These are phyloP conservation scores for Beris morrisii DNA, from an alignment of 2,888 invertebrate genomes.

Conservation along the genomic window DNA sequence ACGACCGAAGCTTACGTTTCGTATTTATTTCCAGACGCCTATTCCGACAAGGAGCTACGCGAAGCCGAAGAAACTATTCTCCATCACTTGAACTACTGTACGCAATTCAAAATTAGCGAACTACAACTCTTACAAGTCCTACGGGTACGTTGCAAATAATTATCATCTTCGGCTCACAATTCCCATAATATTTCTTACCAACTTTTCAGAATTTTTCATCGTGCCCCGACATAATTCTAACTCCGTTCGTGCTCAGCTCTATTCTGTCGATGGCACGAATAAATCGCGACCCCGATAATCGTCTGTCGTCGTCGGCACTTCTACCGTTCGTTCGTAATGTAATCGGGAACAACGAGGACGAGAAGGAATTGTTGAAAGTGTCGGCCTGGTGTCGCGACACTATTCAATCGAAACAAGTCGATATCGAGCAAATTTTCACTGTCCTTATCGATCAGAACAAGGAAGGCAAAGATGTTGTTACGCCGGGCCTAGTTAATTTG, in stretches of 20 bases:
- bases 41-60: constrained; percentile 59
- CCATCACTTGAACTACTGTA: constrained; percentile 60
- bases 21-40: constrained; percentile 49
- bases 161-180: neutral
- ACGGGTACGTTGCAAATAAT: constrained; percentile 42
- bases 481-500: constrained; percentile 60
- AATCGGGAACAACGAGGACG: constrained; percentile 55
- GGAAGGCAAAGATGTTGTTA: constrained; percentile 52
- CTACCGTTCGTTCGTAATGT: constrained; percentile 51
- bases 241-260: constrained; percentile 66
- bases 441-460: constrained; percentile 54
- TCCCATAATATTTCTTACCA: neutral
- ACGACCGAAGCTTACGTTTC: neutral
- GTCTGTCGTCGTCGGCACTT: constrained; percentile 47
- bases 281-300: constrained; percentile 53
- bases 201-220: constrained; percentile 58
- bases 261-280: constrained; percentile 57
- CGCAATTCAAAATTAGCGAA: constrained; percentile 52
- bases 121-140: constrained; percentile 48
- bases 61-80: constrained; percentile 65
- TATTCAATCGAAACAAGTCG: constrained; percentile 47
- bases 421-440: constrained; percentile 49
- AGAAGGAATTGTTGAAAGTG: constrained; percentile 53
- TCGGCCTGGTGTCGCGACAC: constrained; percentile 62
- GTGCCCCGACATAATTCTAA: constrained; percentile 63